These are phyloP conservation scores for Arnoldichthys spilopterus DNA, from an alignment of 2,797 vertebrate species.

Conservation along the genomic window DNA sequence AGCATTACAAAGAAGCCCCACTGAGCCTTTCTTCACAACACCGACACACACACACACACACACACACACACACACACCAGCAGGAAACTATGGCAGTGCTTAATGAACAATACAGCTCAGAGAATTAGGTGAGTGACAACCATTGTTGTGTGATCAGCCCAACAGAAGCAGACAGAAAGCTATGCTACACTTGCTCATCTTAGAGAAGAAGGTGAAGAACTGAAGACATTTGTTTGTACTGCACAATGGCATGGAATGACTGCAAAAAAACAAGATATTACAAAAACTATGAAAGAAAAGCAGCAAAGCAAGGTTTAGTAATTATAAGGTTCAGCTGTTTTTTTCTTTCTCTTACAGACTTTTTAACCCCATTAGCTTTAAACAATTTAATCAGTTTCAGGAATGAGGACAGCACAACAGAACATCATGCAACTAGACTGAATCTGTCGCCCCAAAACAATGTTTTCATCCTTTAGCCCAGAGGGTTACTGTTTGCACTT, in stretches of 20 bases:
- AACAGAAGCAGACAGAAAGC: conserved; percentile 19
- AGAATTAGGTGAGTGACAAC: conserved; percentile 59
- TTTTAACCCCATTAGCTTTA: too few species aligned
- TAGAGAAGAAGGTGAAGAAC: neutral
- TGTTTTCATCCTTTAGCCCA: neutral
- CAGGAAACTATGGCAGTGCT: conserved; percentile 49
- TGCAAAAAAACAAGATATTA: neutral
- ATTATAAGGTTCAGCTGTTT: neutral
- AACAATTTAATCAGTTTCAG: too few species aligned
- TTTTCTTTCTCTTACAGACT: too few species aligned
- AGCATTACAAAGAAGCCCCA: conserved; percentile 73
- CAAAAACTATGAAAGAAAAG: neutral
- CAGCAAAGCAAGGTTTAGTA: neutral
- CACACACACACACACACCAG: conserved; percentile 53
- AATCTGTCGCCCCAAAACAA: neutral
- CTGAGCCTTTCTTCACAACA: conserved; percentile 56
- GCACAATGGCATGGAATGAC: neutral
- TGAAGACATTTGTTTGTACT: neutral
- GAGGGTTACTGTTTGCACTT: conserved; percentile 73
- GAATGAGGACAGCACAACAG: neutral
- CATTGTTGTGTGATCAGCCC: conserved; percentile 48
- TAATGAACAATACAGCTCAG: conserved; percentile 62
- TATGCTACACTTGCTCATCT: conserved; percentile 12
- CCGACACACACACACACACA: conserved; percentile 3
- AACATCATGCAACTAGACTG: neutral